Percentiles rank a stretch among this genome's conserved stretches.
Evolutionary conservation across 2,113 vertebrate species (phyloP).

Genomic region (Amphiprion percula): DNA sequence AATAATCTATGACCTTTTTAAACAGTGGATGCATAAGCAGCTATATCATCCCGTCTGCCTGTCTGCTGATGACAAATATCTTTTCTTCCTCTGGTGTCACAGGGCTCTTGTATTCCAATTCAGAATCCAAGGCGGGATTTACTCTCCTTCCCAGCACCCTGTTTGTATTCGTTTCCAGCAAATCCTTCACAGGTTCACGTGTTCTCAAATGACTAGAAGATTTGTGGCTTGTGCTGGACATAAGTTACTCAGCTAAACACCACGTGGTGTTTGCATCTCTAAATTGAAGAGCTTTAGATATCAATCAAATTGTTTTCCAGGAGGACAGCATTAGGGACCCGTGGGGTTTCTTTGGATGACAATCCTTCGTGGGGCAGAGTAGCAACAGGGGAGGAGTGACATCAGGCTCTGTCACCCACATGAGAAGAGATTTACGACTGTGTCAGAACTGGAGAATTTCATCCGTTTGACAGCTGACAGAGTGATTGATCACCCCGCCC

Average conservation of each 20-base stretch:
- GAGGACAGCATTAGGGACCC: conserved; percentile 41
- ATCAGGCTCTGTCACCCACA: conserved; percentile 49
- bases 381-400: conserved; percentile 18
- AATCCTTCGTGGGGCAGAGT: conserved; percentile 41
- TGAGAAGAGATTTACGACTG: conserved; percentile 67
- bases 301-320: conserved; percentile 42
- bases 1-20: background rate
- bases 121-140: conserved; percentile 1
- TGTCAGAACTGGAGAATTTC: conserved; percentile 62
- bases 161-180: conserved; percentile 51
- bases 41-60: conserved; percentile 7
- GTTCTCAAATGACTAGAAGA: conserved; percentile 37
- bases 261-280: conserved; percentile 37
- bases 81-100: conserved; percentile 4
- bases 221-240: conserved; percentile 37
- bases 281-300: conserved; percentile 51
- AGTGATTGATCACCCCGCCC: conserved; percentile 61
- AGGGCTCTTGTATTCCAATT: background rate
- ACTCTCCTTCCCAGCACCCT: conserved; percentile 39
- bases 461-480: conserved; percentile 69
- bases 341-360: conserved; percentile 27
- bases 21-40: background rate
- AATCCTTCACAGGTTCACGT: conserved; percentile 23
- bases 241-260: conserved; percentile 60
- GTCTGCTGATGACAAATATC: conserved; percentile 6